phyloP scores from a whole-genome alignment of 35 echinoderm and acorn worm species.

The Anneissia japonica region DNA sequence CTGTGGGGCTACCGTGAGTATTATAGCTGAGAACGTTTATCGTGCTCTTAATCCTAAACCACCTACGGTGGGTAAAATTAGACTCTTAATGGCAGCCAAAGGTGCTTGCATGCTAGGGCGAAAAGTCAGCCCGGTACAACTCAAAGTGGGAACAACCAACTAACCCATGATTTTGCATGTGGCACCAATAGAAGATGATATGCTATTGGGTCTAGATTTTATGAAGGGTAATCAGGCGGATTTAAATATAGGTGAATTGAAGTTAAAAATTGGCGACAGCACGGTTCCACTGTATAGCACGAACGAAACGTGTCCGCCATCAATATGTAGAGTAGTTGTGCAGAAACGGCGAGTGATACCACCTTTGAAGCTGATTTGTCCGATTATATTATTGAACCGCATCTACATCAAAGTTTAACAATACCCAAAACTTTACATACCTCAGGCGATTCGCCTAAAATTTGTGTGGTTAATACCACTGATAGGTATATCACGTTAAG shows the following conservation, averaged over 20 bases:
- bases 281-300: neutral
- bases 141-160: neutral
- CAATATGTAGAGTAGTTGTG: conserved; percentile 2
- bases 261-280: neutral
- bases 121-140: conserved; percentile 17
- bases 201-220: conserved; percentile 42
- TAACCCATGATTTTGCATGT: conserved; percentile 18
- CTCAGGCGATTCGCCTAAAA: neutral
- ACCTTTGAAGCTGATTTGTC: neutral
- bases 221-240: neutral
- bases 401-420: neutral
- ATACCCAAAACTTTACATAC: conserved; percentile 9
- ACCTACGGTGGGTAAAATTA: neutral
- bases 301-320: neutral
- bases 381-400: conserved; percentile 31
- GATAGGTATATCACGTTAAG: neutral
- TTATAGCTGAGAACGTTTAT: conserved; percentile 13
- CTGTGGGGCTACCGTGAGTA: too few relatives aligned
- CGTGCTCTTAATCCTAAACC: neutral
- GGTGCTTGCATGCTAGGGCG: conserved; percentile 12
- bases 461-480: conserved; percentile 31
- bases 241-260: conserved; percentile 3
- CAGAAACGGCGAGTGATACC: neutral
- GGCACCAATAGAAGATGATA: conserved; percentile 46
- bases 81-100: conserved; percentile 4